Percentiles rank a stretch among this genome's conserved stretches.
Conservation (phyloP, 2,888 invertebrate genomes). For the Helleia helle region DNA sequence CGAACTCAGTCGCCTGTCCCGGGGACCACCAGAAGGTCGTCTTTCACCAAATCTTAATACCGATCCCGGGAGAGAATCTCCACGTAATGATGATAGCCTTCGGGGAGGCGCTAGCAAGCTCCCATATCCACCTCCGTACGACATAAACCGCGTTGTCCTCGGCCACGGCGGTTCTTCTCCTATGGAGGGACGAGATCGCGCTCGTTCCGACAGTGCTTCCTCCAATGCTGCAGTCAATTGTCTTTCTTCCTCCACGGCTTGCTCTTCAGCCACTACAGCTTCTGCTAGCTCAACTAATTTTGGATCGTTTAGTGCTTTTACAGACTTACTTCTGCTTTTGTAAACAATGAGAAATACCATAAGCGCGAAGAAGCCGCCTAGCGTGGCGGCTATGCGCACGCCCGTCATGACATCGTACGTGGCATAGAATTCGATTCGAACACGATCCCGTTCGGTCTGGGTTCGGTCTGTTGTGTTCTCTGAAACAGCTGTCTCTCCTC, state of each 20-base stretch:
- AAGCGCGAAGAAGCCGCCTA: conserved; percentile 92
- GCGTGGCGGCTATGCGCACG: conserved; percentile 90
- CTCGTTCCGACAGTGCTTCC: conserved; percentile 69
- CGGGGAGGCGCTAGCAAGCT: conserved; percentile 81
- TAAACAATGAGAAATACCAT: conserved; percentile 94
- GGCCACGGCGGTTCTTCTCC: conserved; percentile 78
- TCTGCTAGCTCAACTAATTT: conserved; percentile 86
- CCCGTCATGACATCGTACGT: conserved; percentile 97
- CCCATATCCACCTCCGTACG: conserved; percentile 78
- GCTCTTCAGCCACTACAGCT: conserved; percentile 80
- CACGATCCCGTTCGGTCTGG: conserved; percentile 77
- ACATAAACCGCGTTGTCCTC: conserved; percentile 55
- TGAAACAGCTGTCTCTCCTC: conserved; percentile 41
- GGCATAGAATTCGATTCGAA: conserved; percentile 87
- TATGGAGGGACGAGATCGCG: conserved; percentile 73
- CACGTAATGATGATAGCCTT: conserved; percentile 72
- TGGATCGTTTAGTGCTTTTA: conserved; percentile 84
- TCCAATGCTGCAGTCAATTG: conserved; percentile 83
- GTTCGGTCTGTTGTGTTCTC: conserved; percentile 52
- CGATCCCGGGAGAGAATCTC: conserved; percentile 76
- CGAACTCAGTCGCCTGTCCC: conserved; percentile 81
- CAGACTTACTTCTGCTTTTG: conserved; percentile 88
- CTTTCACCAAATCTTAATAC: conserved; percentile 68
- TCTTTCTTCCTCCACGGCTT: conserved; percentile 80
- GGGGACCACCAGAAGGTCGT: conserved; percentile 59